Percentiles rank a stretch among this genome's conserved stretches.
Evolutionary conservation across 1,140 invertebrate genomes (phyloP).

Genomic region (Melitaea cinxia): DNA sequence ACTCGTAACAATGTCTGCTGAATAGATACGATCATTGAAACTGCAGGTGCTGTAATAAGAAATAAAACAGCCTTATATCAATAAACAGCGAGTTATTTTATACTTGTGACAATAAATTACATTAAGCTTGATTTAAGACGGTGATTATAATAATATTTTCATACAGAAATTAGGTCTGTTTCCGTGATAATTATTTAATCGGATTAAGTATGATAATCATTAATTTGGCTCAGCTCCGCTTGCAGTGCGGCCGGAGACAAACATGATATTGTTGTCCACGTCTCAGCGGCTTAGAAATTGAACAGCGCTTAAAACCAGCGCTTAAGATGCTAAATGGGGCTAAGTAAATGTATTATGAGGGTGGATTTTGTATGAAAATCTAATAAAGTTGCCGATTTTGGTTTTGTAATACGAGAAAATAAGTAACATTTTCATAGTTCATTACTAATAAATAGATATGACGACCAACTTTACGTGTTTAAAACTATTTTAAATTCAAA

Average conservation of each 20-base stretch:
- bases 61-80: neutral
- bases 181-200: neutral
- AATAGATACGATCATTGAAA: neutral
- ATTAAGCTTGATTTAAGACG: constrained; percentile 1
- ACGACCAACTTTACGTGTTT: too few species aligned
- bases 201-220: constrained; percentile 6
- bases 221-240: constrained; percentile 4
- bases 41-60: neutral
- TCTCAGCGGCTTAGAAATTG: constrained; percentile 14
- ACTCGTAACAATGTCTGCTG: neutral
- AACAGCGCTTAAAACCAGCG: constrained; percentile 12
- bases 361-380: neutral
- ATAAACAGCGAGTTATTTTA: neutral
- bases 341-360: constrained; percentile 15
- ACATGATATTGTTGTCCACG: constrained; percentile 2
- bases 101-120: neutral
- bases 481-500: too few species aligned
- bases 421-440: too few species aligned
- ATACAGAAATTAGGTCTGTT: neutral
- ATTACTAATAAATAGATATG: too few species aligned
- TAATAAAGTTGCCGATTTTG: neutral
- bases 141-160: neutral
- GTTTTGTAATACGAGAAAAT: too few species aligned
- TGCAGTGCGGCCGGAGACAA: constrained; percentile 1
- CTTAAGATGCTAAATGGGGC: constrained; percentile 15